Conservation (phyloP, 2,113 vertebrate genomes). For the Thamnaconus septentrionalis region DNA sequence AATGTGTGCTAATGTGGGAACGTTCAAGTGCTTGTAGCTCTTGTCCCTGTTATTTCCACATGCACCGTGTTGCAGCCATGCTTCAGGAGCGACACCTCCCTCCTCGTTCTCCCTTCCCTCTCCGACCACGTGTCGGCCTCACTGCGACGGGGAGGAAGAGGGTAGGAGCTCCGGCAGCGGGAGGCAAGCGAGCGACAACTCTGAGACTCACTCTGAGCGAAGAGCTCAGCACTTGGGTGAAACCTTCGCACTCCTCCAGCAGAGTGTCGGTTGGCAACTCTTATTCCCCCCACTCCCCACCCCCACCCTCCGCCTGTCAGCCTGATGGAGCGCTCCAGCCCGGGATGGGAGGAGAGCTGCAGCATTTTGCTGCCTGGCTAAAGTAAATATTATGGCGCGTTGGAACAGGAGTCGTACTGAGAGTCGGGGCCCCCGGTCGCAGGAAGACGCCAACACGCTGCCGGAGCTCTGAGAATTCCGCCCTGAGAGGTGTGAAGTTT, state of each 20-base stretch:
- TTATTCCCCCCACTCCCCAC: too few species aligned
- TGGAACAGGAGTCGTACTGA: slow-evolving; percentile 43
- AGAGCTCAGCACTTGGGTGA: slow-evolving; percentile 11
- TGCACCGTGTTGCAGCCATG: too few species aligned
- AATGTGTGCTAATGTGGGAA: too few species aligned
- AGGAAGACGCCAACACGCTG: too few species aligned
- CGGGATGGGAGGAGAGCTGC: slow-evolving; percentile 51
- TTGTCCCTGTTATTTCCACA: too few species aligned
- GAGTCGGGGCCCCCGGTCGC: not conserved
- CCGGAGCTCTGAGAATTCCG: too few species aligned
- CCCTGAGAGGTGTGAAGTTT: too few species aligned
- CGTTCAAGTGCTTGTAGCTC: too few species aligned
- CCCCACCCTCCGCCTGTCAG: slow-evolving; percentile 60
- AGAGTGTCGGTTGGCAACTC: slow-evolving; percentile 40
- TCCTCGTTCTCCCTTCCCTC: not conserved
- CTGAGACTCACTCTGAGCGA: slow-evolving; percentile 6
- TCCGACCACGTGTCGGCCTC: slow-evolving; percentile 24
- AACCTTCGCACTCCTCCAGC: slow-evolving; percentile 22
- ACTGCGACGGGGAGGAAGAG: slow-evolving; percentile 25
- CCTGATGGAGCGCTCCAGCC: slow-evolving; percentile 65
- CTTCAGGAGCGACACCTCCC: too few species aligned
- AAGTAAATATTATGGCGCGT: slow-evolving; percentile 73
- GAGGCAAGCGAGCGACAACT: slow-evolving; percentile 1
- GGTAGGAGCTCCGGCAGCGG: slow-evolving; percentile 5
- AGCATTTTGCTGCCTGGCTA: slow-evolving; percentile 55